Conservation (phyloP, 2,888 invertebrate genomes). For the Athripsodes cinereus region DNA sequence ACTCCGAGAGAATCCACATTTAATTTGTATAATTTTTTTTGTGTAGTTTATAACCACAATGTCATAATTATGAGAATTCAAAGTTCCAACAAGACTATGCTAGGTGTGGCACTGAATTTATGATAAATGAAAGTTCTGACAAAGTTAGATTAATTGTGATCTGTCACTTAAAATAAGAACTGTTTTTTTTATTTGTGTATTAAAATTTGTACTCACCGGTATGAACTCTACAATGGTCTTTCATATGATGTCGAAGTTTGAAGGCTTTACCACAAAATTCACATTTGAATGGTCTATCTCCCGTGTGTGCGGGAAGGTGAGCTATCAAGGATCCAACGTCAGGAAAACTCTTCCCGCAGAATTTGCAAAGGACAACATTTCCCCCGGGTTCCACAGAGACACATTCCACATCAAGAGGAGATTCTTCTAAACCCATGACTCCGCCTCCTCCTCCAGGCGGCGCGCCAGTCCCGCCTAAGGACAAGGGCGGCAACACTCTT, state of each 20-base stretch:
- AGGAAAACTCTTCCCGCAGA: slow-evolving; percentile 88
- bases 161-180: too few relatives aligned
- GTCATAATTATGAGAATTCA: too few relatives aligned
- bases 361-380: slow-evolving; percentile 82
- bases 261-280: slow-evolving; percentile 92
- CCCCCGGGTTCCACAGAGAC: slow-evolving; percentile 62
- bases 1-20: too few relatives aligned
- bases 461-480: slow-evolving; percentile 46
- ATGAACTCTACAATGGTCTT: slow-evolving; percentile 89
- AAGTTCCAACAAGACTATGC: too few relatives aligned
- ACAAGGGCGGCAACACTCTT: slow-evolving; percentile 40
- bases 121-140: too few relatives aligned
- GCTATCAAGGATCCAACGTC: slow-evolving; percentile 83
- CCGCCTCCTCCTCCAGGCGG: slow-evolving; percentile 31
- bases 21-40: too few relatives aligned
- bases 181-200: too few relatives aligned
- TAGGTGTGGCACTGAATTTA: too few relatives aligned
- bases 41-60: too few relatives aligned
- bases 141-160: too few relatives aligned
- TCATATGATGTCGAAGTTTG: slow-evolving; percentile 89
- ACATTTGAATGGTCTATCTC: slow-evolving; percentile 87
- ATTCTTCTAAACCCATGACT: slow-evolving; percentile 40
- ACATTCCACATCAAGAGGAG: slow-evolving; percentile 52
- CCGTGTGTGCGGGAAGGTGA: slow-evolving; percentile 84
- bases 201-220: slow-evolving; percentile 57